A percentile compares a stretch with the other conserved stretches of the same genome.
phyloP scores from a whole-genome alignment of 2,113 vertebrate species.

The Todiramphus chloris region DNA sequence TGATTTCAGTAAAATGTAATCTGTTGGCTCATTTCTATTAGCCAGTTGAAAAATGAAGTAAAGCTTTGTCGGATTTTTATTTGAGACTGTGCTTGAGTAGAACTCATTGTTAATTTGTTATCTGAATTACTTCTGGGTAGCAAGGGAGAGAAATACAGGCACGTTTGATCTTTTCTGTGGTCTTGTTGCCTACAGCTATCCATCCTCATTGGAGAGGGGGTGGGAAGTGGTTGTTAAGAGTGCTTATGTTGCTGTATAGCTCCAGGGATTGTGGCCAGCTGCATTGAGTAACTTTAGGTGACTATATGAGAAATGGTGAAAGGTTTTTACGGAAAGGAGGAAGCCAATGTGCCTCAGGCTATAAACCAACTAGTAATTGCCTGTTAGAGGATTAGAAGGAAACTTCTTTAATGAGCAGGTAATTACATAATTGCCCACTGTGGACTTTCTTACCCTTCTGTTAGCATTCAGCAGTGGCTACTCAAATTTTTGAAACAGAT shows the following conservation, averaged over 20 bases:
- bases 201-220: not conserved
- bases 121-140: not conserved
- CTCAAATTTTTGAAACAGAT: not conserved
- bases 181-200: not conserved
- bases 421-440: not conserved
- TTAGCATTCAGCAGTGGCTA: not conserved
- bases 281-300: not conserved
- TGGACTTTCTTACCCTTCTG: not conserved
- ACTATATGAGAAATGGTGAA: not conserved
- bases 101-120: not conserved
- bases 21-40: not conserved
- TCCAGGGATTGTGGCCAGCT: not conserved
- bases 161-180: not conserved
- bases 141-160: not conserved
- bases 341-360: not conserved
- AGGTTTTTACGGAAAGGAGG: not conserved
- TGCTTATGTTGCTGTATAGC: not conserved
- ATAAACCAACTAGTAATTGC: slow-evolving; percentile 7
- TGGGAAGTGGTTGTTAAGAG: not conserved
- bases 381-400: not conserved
- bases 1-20: not conserved
- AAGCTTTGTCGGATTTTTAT: not conserved
- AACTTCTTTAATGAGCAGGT: not conserved
- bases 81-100: not conserved
- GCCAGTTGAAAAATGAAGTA: not conserved